These are phyloP conservation scores for Cantharis nigra DNA, from an alignment of 2,888 invertebrate genomes.

Conservation along the genomic window DNA sequence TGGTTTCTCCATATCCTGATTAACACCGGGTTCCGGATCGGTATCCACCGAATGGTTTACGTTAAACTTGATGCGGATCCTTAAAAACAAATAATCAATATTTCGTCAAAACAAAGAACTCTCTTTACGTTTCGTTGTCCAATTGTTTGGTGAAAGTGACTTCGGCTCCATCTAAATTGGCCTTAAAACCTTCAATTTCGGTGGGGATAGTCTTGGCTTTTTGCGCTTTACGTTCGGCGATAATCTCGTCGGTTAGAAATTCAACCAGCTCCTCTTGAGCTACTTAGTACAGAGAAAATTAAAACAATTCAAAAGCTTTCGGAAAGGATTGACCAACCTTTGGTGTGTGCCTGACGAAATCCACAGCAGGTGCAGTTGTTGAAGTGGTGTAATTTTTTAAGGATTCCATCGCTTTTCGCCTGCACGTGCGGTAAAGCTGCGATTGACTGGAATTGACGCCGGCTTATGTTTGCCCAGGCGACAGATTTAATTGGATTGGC, in stretches of 20 bases:
- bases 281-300: constrained; percentile 45
- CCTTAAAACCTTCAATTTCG: constrained; percentile 80
- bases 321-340: constrained; percentile 26
- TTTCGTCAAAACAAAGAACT: constrained; percentile 44
- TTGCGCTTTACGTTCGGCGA: constrained; percentile 85
- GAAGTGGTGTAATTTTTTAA: neutral
- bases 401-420: neutral
- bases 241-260: constrained; percentile 91
- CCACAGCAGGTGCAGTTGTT: neutral
- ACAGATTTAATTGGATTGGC: constrained; percentile 47
- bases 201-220: constrained; percentile 75
- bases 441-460: constrained; percentile 60
- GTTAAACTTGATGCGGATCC: constrained; percentile 82
- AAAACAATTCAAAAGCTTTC: neutral
- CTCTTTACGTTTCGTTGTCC: constrained; percentile 69
- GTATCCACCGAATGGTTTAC: constrained; percentile 94
- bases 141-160: constrained; percentile 78
- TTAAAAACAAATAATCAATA: constrained; percentile 48
- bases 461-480: constrained; percentile 63
- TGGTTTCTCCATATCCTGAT: constrained; percentile 68
- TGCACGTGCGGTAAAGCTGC: neutral
- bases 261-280: constrained; percentile 87
- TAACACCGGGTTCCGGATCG: constrained; percentile 70
- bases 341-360: constrained; percentile 28
- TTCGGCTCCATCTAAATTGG: constrained; percentile 80